phyloP scores from a whole-genome alignment of 2,888 invertebrate genomes.

The Crepidodera aurea region DNA sequence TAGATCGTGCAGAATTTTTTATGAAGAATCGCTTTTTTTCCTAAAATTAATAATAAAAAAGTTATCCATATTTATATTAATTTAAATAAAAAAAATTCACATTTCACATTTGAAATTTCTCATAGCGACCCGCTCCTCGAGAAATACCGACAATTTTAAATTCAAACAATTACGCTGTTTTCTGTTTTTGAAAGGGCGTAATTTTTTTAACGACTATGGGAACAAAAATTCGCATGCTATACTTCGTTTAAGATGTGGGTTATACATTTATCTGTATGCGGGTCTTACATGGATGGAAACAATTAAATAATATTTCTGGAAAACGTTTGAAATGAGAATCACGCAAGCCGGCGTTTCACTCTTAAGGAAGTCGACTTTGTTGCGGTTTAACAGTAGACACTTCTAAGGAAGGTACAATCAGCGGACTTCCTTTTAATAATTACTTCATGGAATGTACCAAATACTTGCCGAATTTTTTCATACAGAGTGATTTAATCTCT shows the following conservation, averaged over 20 bases:
- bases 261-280: constrained; percentile 37
- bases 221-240: constrained; percentile 37
- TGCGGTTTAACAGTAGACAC: constrained; percentile 18
- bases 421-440: constrained; percentile 7
- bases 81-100: no score
- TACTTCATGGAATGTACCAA: constrained; percentile 1
- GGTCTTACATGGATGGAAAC: constrained; percentile 41
- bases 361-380: constrained; percentile 15
- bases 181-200: constrained; percentile 26
- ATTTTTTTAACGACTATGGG: constrained; percentile 35
- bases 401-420: constrained; percentile 2
- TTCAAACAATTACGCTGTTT: constrained; percentile 17
- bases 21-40: no score
- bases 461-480: no score
- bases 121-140: constrained; percentile 13
- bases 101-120: no score
- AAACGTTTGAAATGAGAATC: constrained; percentile 35
- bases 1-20: no score
- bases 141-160: constrained; percentile 2
- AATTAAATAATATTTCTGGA: constrained; percentile 41
- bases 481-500: no score
- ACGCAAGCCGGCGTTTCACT: constrained; percentile 31
- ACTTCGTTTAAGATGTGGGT: constrained; percentile 34
- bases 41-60: no score
- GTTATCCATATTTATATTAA: no score